Base-by-base conservation (phyloP, 2,113 vertebrate species). In the Perognathus longimembris region DNA sequence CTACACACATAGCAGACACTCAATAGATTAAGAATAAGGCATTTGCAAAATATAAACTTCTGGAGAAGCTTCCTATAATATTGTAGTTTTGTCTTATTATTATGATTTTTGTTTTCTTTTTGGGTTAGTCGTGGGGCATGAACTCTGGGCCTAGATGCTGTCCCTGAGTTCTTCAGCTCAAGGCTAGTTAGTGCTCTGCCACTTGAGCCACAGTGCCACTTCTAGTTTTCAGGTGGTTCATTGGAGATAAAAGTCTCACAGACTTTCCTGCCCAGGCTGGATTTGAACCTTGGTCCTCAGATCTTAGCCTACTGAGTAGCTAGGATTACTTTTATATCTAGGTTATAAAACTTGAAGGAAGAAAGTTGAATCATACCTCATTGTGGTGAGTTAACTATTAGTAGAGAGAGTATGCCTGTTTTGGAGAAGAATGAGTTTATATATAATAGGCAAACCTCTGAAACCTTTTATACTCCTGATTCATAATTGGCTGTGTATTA, bases 11-110 rank as follows among this genome's bases (percentile, higher is more conserved):
- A 28, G 34, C 42, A 76, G 45, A 54, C 34, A 75, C 67, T 79
- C 34, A 34, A 11, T 34, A 73, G 38, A 28, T 57, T 54, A 45
- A 45, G 75, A 63, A 50, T 64, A 32, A 30, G 40, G 11, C 12
- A 22, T 30, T 61, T 74, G 17, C 45, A 38, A 69, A 64, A 21
- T 64, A 64, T 26, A 26, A 84, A 20, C 22, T 83, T n/a, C 40
- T 90, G 15, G 34, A 45, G 40, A 69, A 30, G 69, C 61, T 71
- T n/a, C 86, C 34, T 20, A 24, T 18, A 40, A 15, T 17, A 8
- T 73, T 26, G 26, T 8, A 57, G n/a, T 93, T 86, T 50, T 87
- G 10, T 73, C 74, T 88, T 91, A 34, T 85, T 15, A 6, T 83
- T 69, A 54, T 45, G 9, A 12, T 45, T 45, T 45, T 10, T 45